These are phyloP conservation scores for Seira sanloemensis DNA, from an alignment of 2,888 invertebrate genomes.

Conservation along the genomic window DNA sequence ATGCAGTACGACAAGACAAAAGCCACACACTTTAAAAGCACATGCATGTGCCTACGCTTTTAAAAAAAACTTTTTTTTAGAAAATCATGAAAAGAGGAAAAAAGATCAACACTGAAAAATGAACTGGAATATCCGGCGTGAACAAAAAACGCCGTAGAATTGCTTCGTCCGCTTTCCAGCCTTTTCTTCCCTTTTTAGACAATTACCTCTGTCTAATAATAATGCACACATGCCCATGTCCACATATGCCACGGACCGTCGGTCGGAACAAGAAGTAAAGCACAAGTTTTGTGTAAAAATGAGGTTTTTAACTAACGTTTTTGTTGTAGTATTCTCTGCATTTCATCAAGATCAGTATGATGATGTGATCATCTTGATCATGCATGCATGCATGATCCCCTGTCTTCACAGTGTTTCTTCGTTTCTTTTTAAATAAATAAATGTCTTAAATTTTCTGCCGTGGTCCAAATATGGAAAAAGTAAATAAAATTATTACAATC, in stretches of 20 bases:
- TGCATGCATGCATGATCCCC: conserved; percentile 12
- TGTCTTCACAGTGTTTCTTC: background rate
- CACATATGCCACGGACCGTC: conserved; percentile 42
- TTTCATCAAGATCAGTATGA: conserved; percentile 12
- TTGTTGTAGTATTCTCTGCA: background rate
- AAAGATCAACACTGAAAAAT: conserved; percentile 72
- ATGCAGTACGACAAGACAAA: background rate
- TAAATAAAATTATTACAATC: conserved; percentile 1
- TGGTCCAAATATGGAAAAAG: conserved; percentile 31
- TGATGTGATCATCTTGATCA: conserved; percentile 10
- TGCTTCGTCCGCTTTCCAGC: conserved; percentile 70
- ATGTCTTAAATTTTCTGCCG: conserved; percentile 12
- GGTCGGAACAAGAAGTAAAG: conserved; percentile 6
- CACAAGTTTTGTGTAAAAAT: background rate
- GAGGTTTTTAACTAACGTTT: background rate
- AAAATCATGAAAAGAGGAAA: conserved; percentile 63
- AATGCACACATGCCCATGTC: conserved; percentile 42
- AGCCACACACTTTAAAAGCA: background rate
- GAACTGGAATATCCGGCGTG: conserved; percentile 73
- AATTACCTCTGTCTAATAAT: conserved; percentile 46
- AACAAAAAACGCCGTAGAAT: conserved; percentile 72
- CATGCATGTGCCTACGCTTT: background rate
- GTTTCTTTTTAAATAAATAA: background rate
- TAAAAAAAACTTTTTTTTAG: no score
- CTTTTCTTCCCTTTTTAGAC: conserved; percentile 58